Conservation (phyloP, 2,797 vertebrate species). For the Columba guinea region DNA sequence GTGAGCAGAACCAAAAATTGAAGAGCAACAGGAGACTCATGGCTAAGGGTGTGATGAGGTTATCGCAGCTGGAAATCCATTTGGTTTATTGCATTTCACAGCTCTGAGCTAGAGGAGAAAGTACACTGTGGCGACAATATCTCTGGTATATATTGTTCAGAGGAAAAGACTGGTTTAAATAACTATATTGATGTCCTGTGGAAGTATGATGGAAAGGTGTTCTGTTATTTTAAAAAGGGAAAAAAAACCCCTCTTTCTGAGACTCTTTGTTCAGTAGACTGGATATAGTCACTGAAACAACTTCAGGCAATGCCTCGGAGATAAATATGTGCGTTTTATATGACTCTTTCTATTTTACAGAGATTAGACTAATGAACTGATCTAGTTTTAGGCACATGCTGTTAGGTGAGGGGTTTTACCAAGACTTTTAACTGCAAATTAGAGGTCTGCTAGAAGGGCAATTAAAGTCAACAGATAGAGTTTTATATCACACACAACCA, state of each 20-base stretch:
- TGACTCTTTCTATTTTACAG: neutral
- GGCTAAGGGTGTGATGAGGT: neutral
- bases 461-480: neutral
- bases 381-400: neutral
- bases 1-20: neutral
- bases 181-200: neutral
- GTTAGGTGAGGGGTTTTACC: conserved; percentile 22
- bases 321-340: neutral
- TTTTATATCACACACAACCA: conserved; percentile 6
- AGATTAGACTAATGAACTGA: neutral
- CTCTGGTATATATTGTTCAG: neutral
- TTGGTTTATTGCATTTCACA: neutral
- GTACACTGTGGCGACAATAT: neutral
- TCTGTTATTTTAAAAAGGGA: neutral
- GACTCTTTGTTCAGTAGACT: neutral
- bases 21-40: neutral
- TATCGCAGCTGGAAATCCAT: conserved; percentile 6
- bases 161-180: neutral
- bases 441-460: conserved; percentile 10
- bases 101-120: neutral
- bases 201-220: neutral
- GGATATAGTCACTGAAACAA: neutral
- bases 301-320: neutral
- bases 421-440: conserved; percentile 24
- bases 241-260: neutral